Evolutionary conservation across 2,888 invertebrate species (phyloP).

Genomic region (Melanotus villosus): DNA sequence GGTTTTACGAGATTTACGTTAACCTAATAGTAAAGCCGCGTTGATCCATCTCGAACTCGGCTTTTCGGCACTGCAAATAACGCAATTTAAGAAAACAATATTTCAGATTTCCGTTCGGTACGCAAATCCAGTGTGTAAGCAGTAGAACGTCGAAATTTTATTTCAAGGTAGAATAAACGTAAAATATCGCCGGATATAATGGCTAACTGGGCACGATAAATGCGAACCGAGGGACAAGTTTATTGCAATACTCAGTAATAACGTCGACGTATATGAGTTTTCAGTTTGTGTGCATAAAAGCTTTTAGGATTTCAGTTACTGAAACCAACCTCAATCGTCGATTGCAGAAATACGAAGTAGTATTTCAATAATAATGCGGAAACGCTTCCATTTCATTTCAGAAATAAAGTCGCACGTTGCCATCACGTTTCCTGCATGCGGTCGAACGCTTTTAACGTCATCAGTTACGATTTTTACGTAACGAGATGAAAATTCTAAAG

Average conservation of each 20-base stretch:
- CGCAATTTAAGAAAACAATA: background rate
- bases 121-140: background rate
- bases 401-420: background rate
- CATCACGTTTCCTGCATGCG: background rate
- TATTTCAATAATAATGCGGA: constrained; percentile 3
- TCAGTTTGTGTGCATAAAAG: background rate
- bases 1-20: constrained; percentile 13
- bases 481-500: too few relatives aligned
- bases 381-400: background rate
- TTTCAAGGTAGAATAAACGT: background rate
- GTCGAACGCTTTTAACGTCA: too few relatives aligned
- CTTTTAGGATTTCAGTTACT: background rate
- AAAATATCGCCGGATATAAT: background rate
- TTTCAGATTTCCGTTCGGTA: background rate
- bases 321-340: background rate
- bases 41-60: background rate
- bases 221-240: background rate
- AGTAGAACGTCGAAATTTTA: background rate
- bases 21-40: constrained; percentile 1
- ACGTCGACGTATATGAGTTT: background rate
- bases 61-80: background rate
- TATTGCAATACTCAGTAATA: background rate
- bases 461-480: too few relatives aligned
- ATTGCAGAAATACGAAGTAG: background rate
- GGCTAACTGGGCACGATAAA: background rate